These are phyloP conservation scores for Oscheius myriophilus DNA, from an alignment of 2,888 invertebrate species.

Conservation along the genomic window DNA sequence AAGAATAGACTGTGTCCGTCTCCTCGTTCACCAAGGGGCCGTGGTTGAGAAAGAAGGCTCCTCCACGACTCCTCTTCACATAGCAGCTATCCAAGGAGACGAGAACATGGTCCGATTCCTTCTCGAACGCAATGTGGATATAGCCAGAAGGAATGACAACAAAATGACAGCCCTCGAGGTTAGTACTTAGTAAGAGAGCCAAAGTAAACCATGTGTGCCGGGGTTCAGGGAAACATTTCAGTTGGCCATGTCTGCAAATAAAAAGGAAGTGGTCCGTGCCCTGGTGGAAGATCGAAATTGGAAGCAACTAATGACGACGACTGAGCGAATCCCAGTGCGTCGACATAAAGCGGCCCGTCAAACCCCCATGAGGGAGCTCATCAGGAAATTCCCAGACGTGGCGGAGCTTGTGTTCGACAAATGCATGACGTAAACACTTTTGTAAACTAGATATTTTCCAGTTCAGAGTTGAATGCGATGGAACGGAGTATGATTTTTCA, in stretches of 20 bases:
- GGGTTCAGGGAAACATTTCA: no score
- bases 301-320: constrained; percentile 71
- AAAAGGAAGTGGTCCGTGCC: constrained; percentile 71
- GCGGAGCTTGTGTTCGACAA: constrained; percentile 63
- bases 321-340: constrained; percentile 31
- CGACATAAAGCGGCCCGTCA: constrained; percentile 40
- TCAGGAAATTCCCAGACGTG: constrained; percentile 73
- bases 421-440: constrained; percentile 37
- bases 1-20: constrained; percentile 35
- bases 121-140: background rate
- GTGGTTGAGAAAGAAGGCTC: constrained; percentile 70
- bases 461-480: constrained; percentile 22
- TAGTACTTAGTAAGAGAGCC: constrained; percentile 34
- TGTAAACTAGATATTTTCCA: background rate
- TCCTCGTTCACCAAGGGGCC: constrained; percentile 42
- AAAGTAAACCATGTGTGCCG: no score
- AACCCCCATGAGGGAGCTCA: constrained; percentile 74
- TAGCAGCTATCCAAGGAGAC: constrained; percentile 71
- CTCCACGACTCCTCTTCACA: constrained; percentile 72
- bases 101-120: constrained; percentile 22
- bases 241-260: constrained; percentile 4
- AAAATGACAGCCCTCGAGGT: constrained; percentile 44
- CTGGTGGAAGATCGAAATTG: constrained; percentile 72
- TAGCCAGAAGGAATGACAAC: constrained; percentile 33
- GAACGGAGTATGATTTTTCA: constrained; percentile 73